Base-by-base conservation (phyloP, 2,888 invertebrate species). In the Aquatica leii region DNA sequence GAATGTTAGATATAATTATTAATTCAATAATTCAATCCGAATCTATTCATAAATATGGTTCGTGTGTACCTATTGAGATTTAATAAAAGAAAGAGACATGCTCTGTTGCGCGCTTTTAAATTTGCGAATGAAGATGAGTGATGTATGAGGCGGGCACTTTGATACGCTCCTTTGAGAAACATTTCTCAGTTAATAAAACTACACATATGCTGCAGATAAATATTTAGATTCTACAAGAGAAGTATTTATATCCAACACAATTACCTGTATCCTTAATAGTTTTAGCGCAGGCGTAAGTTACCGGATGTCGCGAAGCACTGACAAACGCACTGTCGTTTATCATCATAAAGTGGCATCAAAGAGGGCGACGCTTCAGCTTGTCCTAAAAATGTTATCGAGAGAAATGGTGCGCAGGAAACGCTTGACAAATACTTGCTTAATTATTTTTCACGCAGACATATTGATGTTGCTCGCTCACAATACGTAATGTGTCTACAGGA, bases 401-500 rank as follows among this genome's bases (percentile, higher is more conserved):
- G 76, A 77, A 74, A 76, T 72, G 77, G 74, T 73, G 76, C 73
- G 74, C 80, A 80, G 81, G 81, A 81, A 81, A 70, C 75, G 77
- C 69, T 73, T 80, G 80, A 81, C 81, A 80, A 81, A 81, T 81
- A 77, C 77, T 76, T 75, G 78, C 79, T 80, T 81, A 80, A 81
- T 81, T 81, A 81, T 81, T 80, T 80, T 80, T 74, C 77, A 75
- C 73, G 77, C 73, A 73, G 78, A 80, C 78, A 77, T 76, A 79
- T 79, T 77, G 79, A 78, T 76, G 76, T 74, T 69, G 71, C 66
- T 67, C 56, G 69, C 60, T 56, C 58, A 69, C 69, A 65, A 68
- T 68, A 63, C 59, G 64, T 62, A 57, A 69, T 68, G 55, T 58
- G 62, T 62, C 54, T 64, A 54, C 57, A 64, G 57, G 57, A 34